These are phyloP conservation scores for Lamprologus tigripictilis DNA, from an alignment of 2,113 vertebrate species.

Conservation along the genomic window DNA sequence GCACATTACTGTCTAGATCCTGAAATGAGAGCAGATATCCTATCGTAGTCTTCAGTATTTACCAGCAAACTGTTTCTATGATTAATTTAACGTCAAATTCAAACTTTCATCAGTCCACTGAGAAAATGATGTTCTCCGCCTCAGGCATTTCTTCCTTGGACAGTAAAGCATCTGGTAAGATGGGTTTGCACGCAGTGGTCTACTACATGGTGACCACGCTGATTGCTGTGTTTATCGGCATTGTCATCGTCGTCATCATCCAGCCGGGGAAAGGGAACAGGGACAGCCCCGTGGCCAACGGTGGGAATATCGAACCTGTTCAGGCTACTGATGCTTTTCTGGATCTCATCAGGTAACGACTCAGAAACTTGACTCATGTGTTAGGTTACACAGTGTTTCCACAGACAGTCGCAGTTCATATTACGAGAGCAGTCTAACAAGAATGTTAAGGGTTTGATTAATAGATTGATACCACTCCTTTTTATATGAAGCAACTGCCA, in stretches of 20 bases:
- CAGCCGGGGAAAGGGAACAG: slow-evolving; percentile 87
- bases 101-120: neutral
- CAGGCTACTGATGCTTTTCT: slow-evolving; percentile 91
- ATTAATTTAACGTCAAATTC: neutral
- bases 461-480: neutral
- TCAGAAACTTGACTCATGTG: neutral
- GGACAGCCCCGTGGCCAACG: slow-evolving; percentile 73
- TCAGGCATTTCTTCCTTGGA: slow-evolving; percentile 93
- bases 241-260: slow-evolving; percentile 87
- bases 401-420: neutral
- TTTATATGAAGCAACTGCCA: neutral
- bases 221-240: slow-evolving; percentile 92
- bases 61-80: neutral
- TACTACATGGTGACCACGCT: slow-evolving; percentile 95
- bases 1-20: neutral
- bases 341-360: slow-evolving; percentile 87
- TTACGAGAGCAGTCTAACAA: neutral
- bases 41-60: neutral
- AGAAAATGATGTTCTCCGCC: neutral
- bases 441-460: neutral
- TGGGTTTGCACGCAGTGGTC: slow-evolving; percentile 85
- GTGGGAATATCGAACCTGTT: slow-evolving; percentile 80
- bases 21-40: neutral
- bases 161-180: slow-evolving; percentile 88
- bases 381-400: neutral